These are phyloP conservation scores for Arenaria interpres DNA, from an alignment of 2,113 vertebrate genomes.

Conservation along the genomic window DNA sequence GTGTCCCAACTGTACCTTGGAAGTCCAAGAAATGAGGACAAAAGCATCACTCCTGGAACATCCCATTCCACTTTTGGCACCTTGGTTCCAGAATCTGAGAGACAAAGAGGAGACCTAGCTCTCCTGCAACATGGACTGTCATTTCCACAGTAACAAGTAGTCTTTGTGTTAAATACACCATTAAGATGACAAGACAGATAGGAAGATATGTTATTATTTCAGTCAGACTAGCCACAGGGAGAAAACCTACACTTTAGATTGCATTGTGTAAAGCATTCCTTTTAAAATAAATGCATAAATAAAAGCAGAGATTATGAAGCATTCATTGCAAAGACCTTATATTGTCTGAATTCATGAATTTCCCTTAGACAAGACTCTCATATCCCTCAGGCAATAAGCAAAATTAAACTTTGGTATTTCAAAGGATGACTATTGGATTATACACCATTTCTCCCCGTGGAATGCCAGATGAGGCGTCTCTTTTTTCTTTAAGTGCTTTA, in stretches of 20 bases:
- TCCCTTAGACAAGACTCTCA: neutral
- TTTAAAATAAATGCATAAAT: neutral
- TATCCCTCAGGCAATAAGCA: neutral
- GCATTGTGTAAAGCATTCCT: neutral
- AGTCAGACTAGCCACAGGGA: neutral
- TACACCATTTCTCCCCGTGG: neutral
- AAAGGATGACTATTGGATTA: neutral
- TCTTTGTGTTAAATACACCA: neutral
- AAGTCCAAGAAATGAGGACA: neutral
- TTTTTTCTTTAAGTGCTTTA: neutral
- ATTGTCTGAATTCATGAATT: neutral
- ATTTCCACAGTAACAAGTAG: neutral
- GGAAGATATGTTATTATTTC: neutral
- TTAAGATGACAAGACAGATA: neutral
- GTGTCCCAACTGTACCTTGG: neutral
- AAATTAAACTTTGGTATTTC: slow-evolving; percentile 1
- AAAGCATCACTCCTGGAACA: neutral
- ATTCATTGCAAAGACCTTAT: neutral
- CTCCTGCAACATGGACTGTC: neutral
- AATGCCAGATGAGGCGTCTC: neutral
- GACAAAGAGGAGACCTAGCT: neutral
- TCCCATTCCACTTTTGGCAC: neutral
- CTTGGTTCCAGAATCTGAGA: neutral
- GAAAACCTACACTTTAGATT: neutral
- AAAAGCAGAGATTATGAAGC: neutral